Evolutionary conservation across 2,113 vertebrate species (phyloP).

Genomic region (Boulengerochromis microlepis): DNA sequence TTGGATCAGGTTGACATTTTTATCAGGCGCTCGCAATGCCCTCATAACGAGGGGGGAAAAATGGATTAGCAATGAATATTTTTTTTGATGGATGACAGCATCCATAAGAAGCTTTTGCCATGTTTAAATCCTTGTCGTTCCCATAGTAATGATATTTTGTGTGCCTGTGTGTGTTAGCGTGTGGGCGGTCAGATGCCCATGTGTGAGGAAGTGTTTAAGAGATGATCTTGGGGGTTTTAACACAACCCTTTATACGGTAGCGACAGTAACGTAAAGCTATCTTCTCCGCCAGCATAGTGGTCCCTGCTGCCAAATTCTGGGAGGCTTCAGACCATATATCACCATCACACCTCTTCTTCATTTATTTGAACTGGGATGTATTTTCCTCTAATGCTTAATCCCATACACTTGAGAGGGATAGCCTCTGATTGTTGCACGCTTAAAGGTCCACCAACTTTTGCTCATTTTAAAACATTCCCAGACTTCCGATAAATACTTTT

Average conservation of each 20-base stretch:
- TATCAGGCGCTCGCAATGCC: slow-evolving; percentile 65
- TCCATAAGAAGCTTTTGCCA: slow-evolving; percentile 59
- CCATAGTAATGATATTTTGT: slow-evolving; percentile 66
- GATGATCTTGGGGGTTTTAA: slow-evolving; percentile 60
- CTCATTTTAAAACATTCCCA: neutral
- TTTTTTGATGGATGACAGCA: slow-evolving; percentile 66
- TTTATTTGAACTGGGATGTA: slow-evolving; percentile 13
- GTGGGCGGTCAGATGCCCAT: slow-evolving; percentile 69
- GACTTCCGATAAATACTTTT: neutral
- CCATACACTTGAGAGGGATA: neutral
- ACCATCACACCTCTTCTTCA: slow-evolving; percentile 31
- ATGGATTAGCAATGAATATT: slow-evolving; percentile 64
- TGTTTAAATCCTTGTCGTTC: slow-evolving; percentile 62
- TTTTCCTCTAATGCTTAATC: slow-evolving; percentile 11
- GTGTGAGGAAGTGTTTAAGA: slow-evolving; percentile 70
- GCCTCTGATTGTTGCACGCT: neutral
- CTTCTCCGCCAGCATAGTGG: slow-evolving; percentile 39
- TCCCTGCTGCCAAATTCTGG: slow-evolving; percentile 53
- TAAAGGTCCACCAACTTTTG: neutral
- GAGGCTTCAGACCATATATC: slow-evolving; percentile 34
- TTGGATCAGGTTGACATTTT: slow-evolving; percentile 69
- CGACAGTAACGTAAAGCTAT: slow-evolving; percentile 54
- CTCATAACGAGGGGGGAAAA: slow-evolving; percentile 49
- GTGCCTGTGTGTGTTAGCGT: slow-evolving; percentile 34
- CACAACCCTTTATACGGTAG: slow-evolving; percentile 58